Conservation (phyloP, 2,797 vertebrate genomes). For the Onychomys leucogaster region DNA sequence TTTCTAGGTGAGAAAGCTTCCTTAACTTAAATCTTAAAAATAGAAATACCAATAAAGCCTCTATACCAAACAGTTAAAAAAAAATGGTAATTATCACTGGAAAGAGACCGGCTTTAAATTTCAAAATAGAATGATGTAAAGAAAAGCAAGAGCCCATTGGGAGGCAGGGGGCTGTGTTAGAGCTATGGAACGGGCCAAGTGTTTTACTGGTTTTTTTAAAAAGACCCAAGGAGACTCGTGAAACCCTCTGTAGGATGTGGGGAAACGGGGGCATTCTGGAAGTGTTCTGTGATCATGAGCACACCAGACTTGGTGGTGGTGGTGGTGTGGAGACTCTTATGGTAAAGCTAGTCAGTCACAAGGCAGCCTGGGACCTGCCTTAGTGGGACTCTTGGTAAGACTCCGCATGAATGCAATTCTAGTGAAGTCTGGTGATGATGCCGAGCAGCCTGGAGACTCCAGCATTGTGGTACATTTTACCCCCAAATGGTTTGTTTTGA, state of each 20-base stretch:
- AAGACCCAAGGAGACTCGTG: not conserved
- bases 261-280: not conserved
- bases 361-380: not conserved
- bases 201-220: conserved; percentile 18
- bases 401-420: not conserved
- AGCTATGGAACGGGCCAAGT: not conserved
- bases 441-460: not conserved
- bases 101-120: conserved; percentile 25
- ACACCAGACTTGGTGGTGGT: not conserved
- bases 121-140: not conserved
- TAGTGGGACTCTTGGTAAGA: not conserved
- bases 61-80: not conserved
- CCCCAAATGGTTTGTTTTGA: not conserved
- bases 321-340: not conserved
- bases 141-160: not conserved
- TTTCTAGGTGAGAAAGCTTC: not conserved
- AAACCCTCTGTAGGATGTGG: not conserved
- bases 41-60: not conserved
- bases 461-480: not conserved
- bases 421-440: not conserved
- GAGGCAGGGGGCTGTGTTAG: not conserved
- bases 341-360: not conserved
- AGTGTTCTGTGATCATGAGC: not conserved
- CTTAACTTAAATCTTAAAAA: not conserved
- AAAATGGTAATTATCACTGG: not conserved